Evolutionary conservation across 2,113 vertebrate species (phyloP), one percentile per base, ranked within the genome.

Genomic region (Aptenodytes forsteri): DNA sequence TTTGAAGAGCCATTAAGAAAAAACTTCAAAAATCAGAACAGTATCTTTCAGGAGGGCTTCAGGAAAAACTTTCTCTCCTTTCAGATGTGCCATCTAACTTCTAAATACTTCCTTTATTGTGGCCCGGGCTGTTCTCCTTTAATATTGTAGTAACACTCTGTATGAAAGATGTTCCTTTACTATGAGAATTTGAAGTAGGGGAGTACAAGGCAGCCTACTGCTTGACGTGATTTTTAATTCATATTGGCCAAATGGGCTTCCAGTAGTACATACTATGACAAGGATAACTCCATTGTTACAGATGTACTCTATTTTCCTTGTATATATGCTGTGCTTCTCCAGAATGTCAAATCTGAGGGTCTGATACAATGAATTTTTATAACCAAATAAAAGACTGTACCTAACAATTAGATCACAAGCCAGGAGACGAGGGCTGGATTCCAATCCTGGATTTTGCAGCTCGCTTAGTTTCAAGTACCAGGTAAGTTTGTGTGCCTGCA

Each of bases 401-500:
- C 30, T 69, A 40, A 56, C 9, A 38, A 11, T 5, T 49, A 58
- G 30, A 40, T 59, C 10, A 4, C 38, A n/a, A 71, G 13, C 40
- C 58, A 40, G 16, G 75, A 67, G 62, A 26, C 1, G n/a, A 72
- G 42, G 10, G 20, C 15, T 89, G 89, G 65, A 49, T 83, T 70
- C 70, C 73, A 67, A 66, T 47, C 25, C 46, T 7, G 5, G 5
- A 17, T 61, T 62, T 20, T 58, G 27, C 54, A 89, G 22, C 64
- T 69, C 0, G 0, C 46, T 44, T 4, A 1, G 16, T 36, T 76
- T 44, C 29, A 26, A 44, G 34, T 9, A 16, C n/a, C 4, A 40
- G 90, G 88, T 85, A 54, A 92, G 42, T 70, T 32, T 44, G 1
- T 9, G 16, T 70, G 47, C 25, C 52, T 86, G 44, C 69, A 78